These are phyloP conservation scores for Chymomyza costata DNA, from an alignment of 1,140 invertebrate species.

Conservation along the genomic window DNA sequence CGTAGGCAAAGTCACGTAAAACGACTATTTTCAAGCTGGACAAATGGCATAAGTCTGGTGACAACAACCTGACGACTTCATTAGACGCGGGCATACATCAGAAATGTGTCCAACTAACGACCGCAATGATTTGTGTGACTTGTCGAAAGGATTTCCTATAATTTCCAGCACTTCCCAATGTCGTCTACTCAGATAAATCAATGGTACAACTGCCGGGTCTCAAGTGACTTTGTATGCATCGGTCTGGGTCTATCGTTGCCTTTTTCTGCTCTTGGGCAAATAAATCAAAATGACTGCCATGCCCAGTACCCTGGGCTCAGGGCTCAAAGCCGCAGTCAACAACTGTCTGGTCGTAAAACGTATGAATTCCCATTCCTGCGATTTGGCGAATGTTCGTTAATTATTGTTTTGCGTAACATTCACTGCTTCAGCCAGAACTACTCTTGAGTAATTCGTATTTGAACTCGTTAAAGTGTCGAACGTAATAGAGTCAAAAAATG, in stretches of 20 bases:
- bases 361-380: constrained; percentile 53
- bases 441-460: constrained; percentile 66
- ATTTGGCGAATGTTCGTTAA: constrained; percentile 63
- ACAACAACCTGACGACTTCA: constrained; percentile 68
- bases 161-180: constrained; percentile 47
- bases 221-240: constrained; percentile 3
- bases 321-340: background rate
- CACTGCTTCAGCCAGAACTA: constrained; percentile 29
- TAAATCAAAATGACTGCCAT: constrained; percentile 47
- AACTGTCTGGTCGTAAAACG: constrained; percentile 50
- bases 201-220: constrained; percentile 1
- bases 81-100: constrained; percentile 66
- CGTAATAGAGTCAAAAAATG: constrained; percentile 44
- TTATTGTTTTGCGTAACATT: constrained; percentile 69
- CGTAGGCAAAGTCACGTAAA: constrained; percentile 62
- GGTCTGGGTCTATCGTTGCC: background rate
- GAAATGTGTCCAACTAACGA: constrained; percentile 40
- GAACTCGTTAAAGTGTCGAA: constrained; percentile 66
- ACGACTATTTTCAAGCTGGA: constrained; percentile 36
- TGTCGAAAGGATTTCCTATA: constrained; percentile 65
- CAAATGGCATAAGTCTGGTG: constrained; percentile 60
- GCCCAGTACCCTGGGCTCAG: constrained; percentile 8
- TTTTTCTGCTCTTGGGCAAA: constrained; percentile 27
- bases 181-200: constrained; percentile 44
- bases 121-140: constrained; percentile 53